These are phyloP conservation scores for Cuculus canorus DNA, from an alignment of 2,797 vertebrate species.

Conservation along the genomic window DNA sequence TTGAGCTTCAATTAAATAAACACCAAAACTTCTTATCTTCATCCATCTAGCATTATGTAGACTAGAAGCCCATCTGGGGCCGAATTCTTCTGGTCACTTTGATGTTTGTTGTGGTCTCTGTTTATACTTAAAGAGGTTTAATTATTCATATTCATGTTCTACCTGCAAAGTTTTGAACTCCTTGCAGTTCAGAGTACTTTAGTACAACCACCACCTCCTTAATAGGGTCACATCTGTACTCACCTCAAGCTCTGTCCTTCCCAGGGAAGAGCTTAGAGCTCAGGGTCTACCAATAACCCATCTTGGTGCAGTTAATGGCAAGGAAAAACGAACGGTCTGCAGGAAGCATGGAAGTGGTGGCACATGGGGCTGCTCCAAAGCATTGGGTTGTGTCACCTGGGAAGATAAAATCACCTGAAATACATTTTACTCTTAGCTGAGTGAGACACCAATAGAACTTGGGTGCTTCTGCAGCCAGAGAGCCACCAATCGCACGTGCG, in stretches of 20 bases:
- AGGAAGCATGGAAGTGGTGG: fast-evolving
- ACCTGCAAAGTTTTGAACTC: neutral
- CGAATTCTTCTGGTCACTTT: conserved; percentile 21
- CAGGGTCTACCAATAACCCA: fast-evolving
- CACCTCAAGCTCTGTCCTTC: neutral
- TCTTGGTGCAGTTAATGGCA: fast-evolving
- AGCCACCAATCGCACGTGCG: neutral
- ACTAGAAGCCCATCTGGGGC: neutral
- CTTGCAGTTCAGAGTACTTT: neutral
- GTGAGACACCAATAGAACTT: neutral
- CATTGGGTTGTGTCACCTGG: fast-evolving
- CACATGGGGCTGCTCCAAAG: neutral
- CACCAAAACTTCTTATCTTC: neutral
- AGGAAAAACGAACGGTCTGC: fast-evolving
- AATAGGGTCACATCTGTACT: neutral
- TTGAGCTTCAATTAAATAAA: neutral
- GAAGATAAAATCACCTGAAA: neutral
- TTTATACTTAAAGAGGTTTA: neutral
- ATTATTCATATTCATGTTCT: neutral
- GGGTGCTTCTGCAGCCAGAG: neutral
- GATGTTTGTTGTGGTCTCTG: conserved; percentile 23
- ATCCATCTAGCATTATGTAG: neutral
- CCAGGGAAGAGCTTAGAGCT: neutral
- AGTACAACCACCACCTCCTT: neutral
- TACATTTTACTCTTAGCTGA: no score